Base-by-base conservation (phyloP, 2,888 invertebrate species). In the Tanytarsus gracilentus region DNA sequence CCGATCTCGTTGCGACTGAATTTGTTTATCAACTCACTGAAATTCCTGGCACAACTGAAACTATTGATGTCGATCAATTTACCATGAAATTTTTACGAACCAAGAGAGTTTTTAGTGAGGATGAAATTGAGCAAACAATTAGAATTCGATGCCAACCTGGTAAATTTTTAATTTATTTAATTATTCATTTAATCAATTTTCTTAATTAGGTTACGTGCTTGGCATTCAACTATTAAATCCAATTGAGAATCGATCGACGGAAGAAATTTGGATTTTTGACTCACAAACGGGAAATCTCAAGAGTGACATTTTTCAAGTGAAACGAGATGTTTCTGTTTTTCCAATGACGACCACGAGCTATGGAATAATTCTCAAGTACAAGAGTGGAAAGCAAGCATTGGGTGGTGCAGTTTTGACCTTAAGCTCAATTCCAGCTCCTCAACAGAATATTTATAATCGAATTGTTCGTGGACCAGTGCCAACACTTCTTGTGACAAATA, bases 221-320 rank as follows among this genome's bases (percentile, higher is more conserved):
- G 93, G 93, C 5, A 81, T 96, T 48, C 92, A 95, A 71, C 79
- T 96, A 14, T 74, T 96, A 4, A 95, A 94, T 75, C 93, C 94
- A 1, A 87, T 93, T 62, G 88, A 90, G 66, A 89, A 89, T 69
- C 82, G 87, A 62, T 92, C 91, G 58, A 85, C 88, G 0, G 96
- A 96, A 75, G 80, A 81, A 65, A 85, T 96, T 62, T 78, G 82
- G 36, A 81, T 94, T 56, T 81, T 86, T 64, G 90, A 93, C 70
- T 83, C 87, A 0, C 82, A 84, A 66, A 81, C 80, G 55, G 79
- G 82, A 56, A 81, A 83, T 63, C 76, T 77, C 61, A 77, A 77
- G 21, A 82, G 84, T 18, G 81, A 82, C 53, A 72, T 81, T 58
- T 95, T 92, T 91, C 80, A 84, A 65, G 76, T 93, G 0, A 82